Base-by-base conservation (phyloP, 2,113 vertebrate species). In the Lates calcarifer region DNA sequence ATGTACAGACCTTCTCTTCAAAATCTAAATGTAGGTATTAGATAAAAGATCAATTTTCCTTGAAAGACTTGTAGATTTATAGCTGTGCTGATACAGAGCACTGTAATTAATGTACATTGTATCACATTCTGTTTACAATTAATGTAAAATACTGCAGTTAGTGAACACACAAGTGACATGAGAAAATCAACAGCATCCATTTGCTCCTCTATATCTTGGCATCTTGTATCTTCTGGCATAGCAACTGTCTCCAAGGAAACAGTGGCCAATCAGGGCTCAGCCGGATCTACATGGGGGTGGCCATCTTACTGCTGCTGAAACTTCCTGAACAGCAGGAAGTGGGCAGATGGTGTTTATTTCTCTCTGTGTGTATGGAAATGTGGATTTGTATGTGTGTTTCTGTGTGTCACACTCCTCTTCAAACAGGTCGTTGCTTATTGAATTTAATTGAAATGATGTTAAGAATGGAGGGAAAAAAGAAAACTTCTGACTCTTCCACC, bases 261-360 rank as follows among this genome's bases (percentile, higher is more conserved):
- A n/a, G 22, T 57, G 65, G 45, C 81, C 87, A 87, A 78, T 79
- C 74, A 68, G 35, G 35, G 61, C 41, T 60, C 26, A 63, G 33
- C 35, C 9, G n/a, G 37, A 65, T 81, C 73, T 28, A 67, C 77
- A 63, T 61, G 79, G 72, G 79, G 62, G 67, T 22, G 17, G 77
- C 77, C 64, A 71, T 86, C 55, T 69, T 74, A 41, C 29, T 55
- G 60, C 79, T 71, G 65, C 64, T 63, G 68, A 77, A 74, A 83
- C 83, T 88, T 88, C 76, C 72, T 83, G 71, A 88, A 58, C 87
- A 86, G 80, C 77, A 84, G 81, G 84, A 83, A 78, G 84, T 76
- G 56, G 84, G 79, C 81, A 89, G 87, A 84, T 89, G 84, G 78
- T 89, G 67, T 84, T 84, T 84, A 71, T 76, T 64, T 76, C 37